Percentiles rank a stretch among this genome's conserved stretches.
These are phyloP conservation scores for Chauna torquata DNA, from an alignment of 2,113 vertebrate genomes.

Conservation along the genomic window DNA sequence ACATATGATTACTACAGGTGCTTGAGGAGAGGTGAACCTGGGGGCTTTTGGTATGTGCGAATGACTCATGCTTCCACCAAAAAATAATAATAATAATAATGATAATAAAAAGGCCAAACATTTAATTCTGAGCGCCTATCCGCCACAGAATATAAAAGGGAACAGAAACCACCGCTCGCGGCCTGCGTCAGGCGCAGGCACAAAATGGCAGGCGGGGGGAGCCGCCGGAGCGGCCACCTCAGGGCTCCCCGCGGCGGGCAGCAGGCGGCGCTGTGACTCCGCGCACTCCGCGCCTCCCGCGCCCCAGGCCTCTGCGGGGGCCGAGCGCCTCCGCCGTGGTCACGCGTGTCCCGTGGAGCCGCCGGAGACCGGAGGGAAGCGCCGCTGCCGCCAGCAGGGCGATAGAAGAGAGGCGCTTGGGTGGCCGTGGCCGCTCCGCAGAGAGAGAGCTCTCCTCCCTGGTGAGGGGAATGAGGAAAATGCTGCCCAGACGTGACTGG, in stretches of 20 bases:
- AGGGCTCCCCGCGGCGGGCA: neutral
- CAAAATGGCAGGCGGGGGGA: neutral
- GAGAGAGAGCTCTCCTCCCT: accelerated
- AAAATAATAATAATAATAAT: neutral
- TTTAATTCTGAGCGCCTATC: neutral
- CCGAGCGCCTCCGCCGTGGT: no score
- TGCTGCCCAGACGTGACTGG: accelerated
- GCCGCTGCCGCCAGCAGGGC: neutral
- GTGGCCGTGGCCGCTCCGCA: neutral
- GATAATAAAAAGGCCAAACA: neutral
- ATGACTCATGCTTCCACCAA: neutral
- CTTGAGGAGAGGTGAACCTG: accelerated
- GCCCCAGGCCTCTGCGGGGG: neutral
- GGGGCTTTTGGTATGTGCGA: neutral
- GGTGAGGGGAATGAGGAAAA: accelerated
- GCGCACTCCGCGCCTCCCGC: neutral
- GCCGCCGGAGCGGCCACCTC: neutral
- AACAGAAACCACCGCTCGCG: accelerated
- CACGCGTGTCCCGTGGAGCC: neutral
- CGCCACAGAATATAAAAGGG: no score
- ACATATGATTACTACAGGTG: accelerated
- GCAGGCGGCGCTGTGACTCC: neutral
- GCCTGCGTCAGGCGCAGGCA: accelerated
- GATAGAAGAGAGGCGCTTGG: no score
- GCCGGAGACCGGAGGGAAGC: neutral